Conservation (phyloP, 64 coral and sea anemone genomes). For the Montipora capricornis region DNA sequence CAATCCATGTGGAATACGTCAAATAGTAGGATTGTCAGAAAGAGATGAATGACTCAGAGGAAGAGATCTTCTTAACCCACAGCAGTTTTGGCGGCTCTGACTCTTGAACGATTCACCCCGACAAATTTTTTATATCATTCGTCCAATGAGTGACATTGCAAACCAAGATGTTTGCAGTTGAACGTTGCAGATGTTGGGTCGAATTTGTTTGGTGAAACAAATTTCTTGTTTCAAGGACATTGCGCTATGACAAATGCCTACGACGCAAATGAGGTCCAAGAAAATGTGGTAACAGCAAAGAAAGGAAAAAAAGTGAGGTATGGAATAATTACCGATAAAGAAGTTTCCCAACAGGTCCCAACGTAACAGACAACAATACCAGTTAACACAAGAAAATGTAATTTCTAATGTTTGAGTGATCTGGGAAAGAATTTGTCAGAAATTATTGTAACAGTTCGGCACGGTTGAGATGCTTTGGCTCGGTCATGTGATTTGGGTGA, state of each 20-base stretch:
- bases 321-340: too few species aligned
- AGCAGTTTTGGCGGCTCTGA: background rate
- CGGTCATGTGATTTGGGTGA: too few species aligned
- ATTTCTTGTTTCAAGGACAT: too few species aligned
- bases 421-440: too few species aligned
- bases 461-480: too few species aligned
- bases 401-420: too few species aligned
- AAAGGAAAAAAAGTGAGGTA: too few species aligned
- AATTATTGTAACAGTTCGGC: too few species aligned
- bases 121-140: background rate
- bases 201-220: background rate
- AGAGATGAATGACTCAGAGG: background rate
- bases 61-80: background rate
- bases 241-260: too few species aligned
- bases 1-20: background rate
- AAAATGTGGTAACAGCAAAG: too few species aligned
- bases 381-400: background rate
- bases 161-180: background rate
- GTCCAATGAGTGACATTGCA: background rate
- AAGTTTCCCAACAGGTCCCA: too few species aligned
- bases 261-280: too few species aligned
- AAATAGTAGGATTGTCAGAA: background rate
- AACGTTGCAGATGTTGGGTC: background rate
- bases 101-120: background rate
- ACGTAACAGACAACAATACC: background rate